A percentile compares a stretch with the other conserved stretches of the same genome.
Evolutionary conservation across 1,140 invertebrate genomes (phyloP).

Genomic region (Drosophila punjabiensis): DNA sequence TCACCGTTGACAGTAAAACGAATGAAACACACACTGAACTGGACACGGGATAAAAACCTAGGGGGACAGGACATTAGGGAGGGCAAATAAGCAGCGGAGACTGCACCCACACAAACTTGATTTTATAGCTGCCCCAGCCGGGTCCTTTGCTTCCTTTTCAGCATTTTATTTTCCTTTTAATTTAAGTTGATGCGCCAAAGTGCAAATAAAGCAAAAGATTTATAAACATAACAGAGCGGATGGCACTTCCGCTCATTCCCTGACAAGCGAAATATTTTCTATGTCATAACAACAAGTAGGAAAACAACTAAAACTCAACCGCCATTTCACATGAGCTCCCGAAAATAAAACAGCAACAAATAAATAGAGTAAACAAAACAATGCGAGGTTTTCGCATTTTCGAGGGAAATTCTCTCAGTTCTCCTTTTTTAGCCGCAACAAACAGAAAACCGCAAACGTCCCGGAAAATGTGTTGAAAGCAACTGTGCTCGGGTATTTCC

Average conservation of each 20-base stretch:
- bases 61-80: constrained; percentile 32
- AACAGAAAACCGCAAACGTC: constrained; percentile 24
- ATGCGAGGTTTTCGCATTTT: constrained; percentile 37
- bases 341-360: constrained; percentile 27
- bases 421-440: constrained; percentile 21
- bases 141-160: constrained; percentile 47
- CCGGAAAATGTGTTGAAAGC: constrained; percentile 32
- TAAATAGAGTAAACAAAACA: constrained; percentile 19
- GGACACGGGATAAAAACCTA: constrained; percentile 45
- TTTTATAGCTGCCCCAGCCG: constrained; percentile 55
- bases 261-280: constrained; percentile 69
- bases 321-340: constrained; percentile 41
- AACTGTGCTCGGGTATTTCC: constrained; percentile 16
- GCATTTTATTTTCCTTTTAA: constrained; percentile 66
- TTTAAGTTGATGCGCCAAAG: constrained; percentile 77
- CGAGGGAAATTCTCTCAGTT: constrained; percentile 26
- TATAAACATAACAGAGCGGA: constrained; percentile 59
- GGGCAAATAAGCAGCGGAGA: constrained; percentile 5
- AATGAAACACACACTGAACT: constrained; percentile 53
- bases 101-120: constrained; percentile 22
- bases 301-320: constrained; percentile 28
- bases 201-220: constrained; percentile 77
- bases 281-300: constrained; percentile 31
- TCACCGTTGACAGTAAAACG: constrained; percentile 67
- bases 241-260: constrained; percentile 15